Evolutionary conservation across 2,113 vertebrate species (phyloP).

Genomic region (Muntiacus muntjak): DNA sequence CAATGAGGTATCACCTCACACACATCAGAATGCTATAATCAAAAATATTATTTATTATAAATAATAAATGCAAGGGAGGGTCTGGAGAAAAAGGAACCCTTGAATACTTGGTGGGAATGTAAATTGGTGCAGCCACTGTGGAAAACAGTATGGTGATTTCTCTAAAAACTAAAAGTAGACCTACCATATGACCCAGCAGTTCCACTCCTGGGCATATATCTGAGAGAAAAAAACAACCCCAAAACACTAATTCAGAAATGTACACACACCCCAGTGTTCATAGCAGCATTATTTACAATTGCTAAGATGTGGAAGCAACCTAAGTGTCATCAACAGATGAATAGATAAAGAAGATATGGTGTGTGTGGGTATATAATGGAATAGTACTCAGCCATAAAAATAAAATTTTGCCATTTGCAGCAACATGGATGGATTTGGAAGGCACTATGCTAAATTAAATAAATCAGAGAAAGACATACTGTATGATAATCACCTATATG

Average conservation of each 20-base stretch:
- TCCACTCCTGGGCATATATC: background rate
- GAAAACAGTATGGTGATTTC: background rate
- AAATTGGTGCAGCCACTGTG: background rate
- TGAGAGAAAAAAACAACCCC: background rate
- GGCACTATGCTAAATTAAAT: background rate
- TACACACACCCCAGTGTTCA: background rate
- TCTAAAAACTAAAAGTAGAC: background rate
- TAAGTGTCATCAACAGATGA: background rate
- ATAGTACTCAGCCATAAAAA: background rate
- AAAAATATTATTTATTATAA: background rate
- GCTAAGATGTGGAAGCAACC: background rate
- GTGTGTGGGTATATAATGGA: background rate
- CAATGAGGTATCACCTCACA: background rate
- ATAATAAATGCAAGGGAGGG: background rate
- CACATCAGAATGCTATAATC: background rate
- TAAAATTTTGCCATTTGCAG: background rate
- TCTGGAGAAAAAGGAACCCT: background rate
- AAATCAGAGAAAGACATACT: background rate
- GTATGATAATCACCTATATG: background rate
- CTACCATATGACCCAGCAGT: background rate
- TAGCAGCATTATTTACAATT: background rate
- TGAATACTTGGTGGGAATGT: background rate
- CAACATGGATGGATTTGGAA: background rate
- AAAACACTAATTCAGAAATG: background rate
- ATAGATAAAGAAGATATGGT: background rate